Base-by-base conservation (phyloP, 2,113 vertebrate genomes). In the Varanus salvator region DNA sequence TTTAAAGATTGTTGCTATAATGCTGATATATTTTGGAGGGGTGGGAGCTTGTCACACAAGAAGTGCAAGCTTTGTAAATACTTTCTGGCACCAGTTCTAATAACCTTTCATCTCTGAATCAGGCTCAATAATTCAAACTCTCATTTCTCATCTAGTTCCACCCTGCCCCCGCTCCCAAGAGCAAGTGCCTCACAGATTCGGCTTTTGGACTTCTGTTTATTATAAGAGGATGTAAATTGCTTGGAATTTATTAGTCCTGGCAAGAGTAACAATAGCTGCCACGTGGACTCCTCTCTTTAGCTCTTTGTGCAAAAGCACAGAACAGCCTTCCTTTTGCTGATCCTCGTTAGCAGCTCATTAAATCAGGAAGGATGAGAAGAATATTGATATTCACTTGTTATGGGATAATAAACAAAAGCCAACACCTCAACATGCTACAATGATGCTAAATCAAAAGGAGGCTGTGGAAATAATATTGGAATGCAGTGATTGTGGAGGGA, bases 221-320 rank as follows among this genome's bases (percentile, higher is more conserved):
- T 90, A 80, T 90, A 90, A 95, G 50, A 48, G n/a, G 14, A 93
- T 89, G 84, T 85, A 92, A 87, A 91, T 90, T 92, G 72, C 90
- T 92, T 89, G 84, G 60, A 91, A 89, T 14, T 68, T 92, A 93
- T 90, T 92, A 89, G 93, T 38, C 44, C 72, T 91, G 71, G 68
- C 87, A 94, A 93, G 54, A 81, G 21, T 54, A 89, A 85, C 75
- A 92, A 90, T 89, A 92, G 89, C 89, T 91, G 87, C 91, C 91
- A 85, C 66, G 64, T 80, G 91, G 94, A 91, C 68, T 74, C 90
- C 57, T 71, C 83, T 75, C 83, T 77, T 72, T 72, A 86, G 77
- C 78, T 89, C 88, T 88, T 94, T 66, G 84, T 76, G 80, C 0
- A 85, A 82, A 93, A 81, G 80, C 76, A 60, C 87, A 87, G 44